Percentiles rank a stretch among this genome's conserved stretches.
These are phyloP conservation scores for Uria aalge DNA, from an alignment of 2,113 vertebrate genomes.

Conservation along the genomic window DNA sequence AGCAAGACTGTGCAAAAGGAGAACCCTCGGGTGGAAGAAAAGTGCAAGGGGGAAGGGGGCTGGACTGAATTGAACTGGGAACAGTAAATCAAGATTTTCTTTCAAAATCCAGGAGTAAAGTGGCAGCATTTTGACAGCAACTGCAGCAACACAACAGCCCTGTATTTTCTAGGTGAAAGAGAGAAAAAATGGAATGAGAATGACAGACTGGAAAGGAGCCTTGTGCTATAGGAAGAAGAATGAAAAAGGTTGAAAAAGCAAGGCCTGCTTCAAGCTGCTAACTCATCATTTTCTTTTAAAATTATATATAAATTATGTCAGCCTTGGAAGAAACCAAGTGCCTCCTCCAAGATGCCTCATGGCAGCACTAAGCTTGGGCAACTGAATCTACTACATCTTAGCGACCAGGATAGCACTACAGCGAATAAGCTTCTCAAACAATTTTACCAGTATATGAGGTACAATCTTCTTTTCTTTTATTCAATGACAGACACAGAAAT, in stretches of 20 bases:
- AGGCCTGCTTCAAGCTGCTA: neutral
- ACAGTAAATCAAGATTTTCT: conserved; percentile 17
- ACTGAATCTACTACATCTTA: neutral
- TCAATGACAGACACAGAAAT: neutral
- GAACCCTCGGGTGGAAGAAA: neutral
- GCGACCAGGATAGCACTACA: neutral
- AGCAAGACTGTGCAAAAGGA: neutral
- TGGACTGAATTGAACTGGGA: neutral
- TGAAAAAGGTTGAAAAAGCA: neutral
- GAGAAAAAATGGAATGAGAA: neutral
- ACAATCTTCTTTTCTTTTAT: neutral
- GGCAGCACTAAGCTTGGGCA: neutral
- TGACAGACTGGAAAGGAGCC: neutral
- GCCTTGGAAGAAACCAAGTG: neutral
- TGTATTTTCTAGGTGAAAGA: neutral
- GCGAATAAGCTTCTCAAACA: neutral
- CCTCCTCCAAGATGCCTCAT: neutral
- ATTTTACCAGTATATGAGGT: neutral
- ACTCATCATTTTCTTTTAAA: neutral
- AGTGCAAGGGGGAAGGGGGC: neutral
- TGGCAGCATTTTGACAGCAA: neutral
- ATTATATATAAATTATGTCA: neutral
- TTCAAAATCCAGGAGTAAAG: neutral
- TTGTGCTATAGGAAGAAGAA: neutral
- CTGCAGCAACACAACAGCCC: neutral